Conservation (phyloP, 1,140 invertebrate species). For the Conus betulinus region DNA sequence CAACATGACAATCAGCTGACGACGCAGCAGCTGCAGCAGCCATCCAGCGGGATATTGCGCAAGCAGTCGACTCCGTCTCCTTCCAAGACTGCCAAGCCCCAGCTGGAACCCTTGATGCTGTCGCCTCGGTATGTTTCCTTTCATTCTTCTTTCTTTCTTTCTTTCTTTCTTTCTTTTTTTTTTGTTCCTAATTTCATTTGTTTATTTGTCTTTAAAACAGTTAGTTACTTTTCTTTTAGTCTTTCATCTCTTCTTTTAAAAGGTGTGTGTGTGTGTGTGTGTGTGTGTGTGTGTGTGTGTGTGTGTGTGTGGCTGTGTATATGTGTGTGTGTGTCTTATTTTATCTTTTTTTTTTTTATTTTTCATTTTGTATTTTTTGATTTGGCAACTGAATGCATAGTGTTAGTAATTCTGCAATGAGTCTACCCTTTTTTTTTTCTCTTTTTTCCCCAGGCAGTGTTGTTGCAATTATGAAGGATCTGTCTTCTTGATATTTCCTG, state of each 20-base stretch:
- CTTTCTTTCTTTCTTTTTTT: background rate
- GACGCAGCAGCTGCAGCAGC: slow-evolving; percentile 41
- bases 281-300: no score
- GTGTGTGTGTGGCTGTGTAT: no score
- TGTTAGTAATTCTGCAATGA: background rate
- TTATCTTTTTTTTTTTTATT: no score
- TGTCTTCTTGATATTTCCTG: no score
- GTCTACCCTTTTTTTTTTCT: background rate
- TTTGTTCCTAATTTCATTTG: background rate
- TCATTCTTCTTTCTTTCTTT: background rate
- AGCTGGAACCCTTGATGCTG: slow-evolving; percentile 75
- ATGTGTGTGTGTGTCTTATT: no score
- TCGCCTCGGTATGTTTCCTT: slow-evolving; percentile 73
- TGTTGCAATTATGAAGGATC: no score
- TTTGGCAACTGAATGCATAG: background rate
- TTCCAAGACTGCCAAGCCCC: slow-evolving; percentile 61
- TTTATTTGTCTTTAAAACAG: no score
- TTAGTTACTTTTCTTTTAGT: no score
- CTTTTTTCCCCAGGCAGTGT: background rate
- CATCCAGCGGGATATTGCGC: slow-evolving; percentile 48
- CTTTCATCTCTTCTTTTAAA: no score
- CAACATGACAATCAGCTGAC: slow-evolving; percentile 43
- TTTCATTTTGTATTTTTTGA: background rate
- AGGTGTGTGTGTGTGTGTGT: no score
- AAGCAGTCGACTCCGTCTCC: slow-evolving; percentile 65